A percentile compares a stretch with the other conserved stretches of the same genome.
Evolutionary conservation across 2,888 invertebrate genomes (phyloP).

Genomic region (Dynastes hyllus): DNA sequence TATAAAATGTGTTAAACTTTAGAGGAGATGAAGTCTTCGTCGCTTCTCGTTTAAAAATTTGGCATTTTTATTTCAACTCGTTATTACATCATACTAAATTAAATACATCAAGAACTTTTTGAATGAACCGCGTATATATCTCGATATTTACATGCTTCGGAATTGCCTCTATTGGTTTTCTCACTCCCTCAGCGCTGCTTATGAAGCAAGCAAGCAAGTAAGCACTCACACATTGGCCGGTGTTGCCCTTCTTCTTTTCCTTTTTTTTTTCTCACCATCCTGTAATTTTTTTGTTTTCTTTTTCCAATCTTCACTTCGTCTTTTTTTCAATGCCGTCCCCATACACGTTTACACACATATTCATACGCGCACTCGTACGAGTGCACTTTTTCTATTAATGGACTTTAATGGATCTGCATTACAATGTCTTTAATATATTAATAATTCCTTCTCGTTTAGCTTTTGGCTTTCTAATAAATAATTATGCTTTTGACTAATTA

Average conservation of each 20-base stretch:
- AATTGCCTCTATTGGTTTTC: constrained; percentile 27
- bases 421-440: constrained; percentile 49
- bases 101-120: background rate
- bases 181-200: constrained; percentile 1
- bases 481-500: constrained; percentile 46
- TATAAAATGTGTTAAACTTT: too few species aligned
- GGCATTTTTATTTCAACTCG: too few species aligned
- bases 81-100: too few species aligned
- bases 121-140: background rate
- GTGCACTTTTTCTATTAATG: constrained; percentile 50
- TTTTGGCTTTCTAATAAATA: constrained; percentile 44
- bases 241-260: constrained; percentile 10
- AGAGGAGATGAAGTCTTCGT: too few species aligned
- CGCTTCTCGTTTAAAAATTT: too few species aligned
- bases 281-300: constrained; percentile 16
- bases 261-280: constrained; percentile 17
- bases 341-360: background rate
- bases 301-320: constrained; percentile 20
- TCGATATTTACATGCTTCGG: constrained; percentile 25
- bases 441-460: constrained; percentile 36
- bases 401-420: constrained; percentile 52
- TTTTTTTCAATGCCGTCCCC: background rate
- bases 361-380: background rate
- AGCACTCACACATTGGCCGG: background rate
- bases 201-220: background rate